Base-by-base conservation (phyloP, 2,888 invertebrate genomes). In the Choristoneura rosaceana region DNA sequence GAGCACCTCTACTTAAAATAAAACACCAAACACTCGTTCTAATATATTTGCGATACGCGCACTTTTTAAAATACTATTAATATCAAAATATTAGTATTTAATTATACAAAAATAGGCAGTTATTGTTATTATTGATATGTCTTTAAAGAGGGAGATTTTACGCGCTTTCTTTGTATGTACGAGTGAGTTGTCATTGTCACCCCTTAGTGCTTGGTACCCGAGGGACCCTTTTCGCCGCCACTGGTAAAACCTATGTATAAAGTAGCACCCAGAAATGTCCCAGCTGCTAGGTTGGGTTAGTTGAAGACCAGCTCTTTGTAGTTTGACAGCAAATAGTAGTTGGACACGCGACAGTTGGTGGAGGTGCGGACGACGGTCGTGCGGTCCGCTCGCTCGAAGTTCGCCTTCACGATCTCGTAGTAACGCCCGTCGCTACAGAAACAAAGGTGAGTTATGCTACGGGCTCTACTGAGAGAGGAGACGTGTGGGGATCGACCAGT, bases 391-490 rank as follows among this genome's bases (percentile, higher is more conserved):
- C 99, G 96, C 92, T 99, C 99, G 90, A 99, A 99, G 93, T 99
- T 99, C 0, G 99, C 99, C 90, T 99, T 99, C 47, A 99, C 99
- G 79, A 99, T 97, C 93, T 99, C 99, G 88, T 99, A 99, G 92
- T 99, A 99, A 74, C 99, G 97, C 0, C 99, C 99, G 89, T 99
- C 99, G 85, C 99, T 98, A 91, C 94, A 76, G 94, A 76, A 12
- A 45, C 25, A 75, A 76, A 75, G 38, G 5, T 7, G 38, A 38
- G 5, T 38, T 38, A 38, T 0, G 25, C 25, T 25, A 2, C 25
- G 25, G 25, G 25, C 25, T 25, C 25, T 2, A 25, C 25, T 25
- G 25, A 25, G 25, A 25, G 25, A 25, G 25, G 25, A 25, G 25
- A 25, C 25, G 25, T 25, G 25, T 25, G 2, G 25, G 25, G 25